Evolutionary conservation across 2,113 vertebrate genomes (phyloP).

Genomic region (Chloropsis hardwickii): DNA sequence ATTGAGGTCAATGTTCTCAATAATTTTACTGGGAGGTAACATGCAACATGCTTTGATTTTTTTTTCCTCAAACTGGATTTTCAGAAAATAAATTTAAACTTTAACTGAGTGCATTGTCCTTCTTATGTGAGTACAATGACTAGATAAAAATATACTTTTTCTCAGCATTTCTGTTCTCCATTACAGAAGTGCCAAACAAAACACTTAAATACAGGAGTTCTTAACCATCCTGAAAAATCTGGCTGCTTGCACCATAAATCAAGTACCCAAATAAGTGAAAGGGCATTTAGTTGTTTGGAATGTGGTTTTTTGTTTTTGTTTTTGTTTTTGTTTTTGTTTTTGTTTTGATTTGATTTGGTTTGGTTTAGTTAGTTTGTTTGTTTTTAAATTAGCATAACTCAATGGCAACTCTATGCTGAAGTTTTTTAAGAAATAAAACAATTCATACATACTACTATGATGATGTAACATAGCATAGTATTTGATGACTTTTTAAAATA

Average conservation of each 20-base stretch:
- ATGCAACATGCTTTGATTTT: background rate
- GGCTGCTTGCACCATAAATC: background rate
- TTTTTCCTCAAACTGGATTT: background rate
- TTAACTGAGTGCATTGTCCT: background rate
- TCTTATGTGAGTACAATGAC: background rate
- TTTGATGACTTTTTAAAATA: background rate
- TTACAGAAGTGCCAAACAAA: background rate
- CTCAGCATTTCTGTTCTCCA: background rate
- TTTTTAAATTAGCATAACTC: background rate
- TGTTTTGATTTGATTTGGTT: background rate
- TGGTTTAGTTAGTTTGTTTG: background rate
- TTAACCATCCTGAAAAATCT: background rate
- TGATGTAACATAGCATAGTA: background rate
- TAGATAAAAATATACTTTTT: background rate
- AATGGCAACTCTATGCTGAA: background rate
- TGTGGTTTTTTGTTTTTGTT: background rate
- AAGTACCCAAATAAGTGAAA: background rate
- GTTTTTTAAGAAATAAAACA: background rate
- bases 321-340: too few species aligned
- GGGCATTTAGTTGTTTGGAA: accelerated
- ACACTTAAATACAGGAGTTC: background rate
- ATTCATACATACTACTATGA: background rate
- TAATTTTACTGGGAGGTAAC: background rate
- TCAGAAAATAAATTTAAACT: background rate
- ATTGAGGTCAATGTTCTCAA: background rate